A percentile compares a stretch with the other conserved stretches of the same genome.
phyloP scores from a whole-genome alignment of 2,113 vertebrate genomes.

The Oryzias javanicus region DNA sequence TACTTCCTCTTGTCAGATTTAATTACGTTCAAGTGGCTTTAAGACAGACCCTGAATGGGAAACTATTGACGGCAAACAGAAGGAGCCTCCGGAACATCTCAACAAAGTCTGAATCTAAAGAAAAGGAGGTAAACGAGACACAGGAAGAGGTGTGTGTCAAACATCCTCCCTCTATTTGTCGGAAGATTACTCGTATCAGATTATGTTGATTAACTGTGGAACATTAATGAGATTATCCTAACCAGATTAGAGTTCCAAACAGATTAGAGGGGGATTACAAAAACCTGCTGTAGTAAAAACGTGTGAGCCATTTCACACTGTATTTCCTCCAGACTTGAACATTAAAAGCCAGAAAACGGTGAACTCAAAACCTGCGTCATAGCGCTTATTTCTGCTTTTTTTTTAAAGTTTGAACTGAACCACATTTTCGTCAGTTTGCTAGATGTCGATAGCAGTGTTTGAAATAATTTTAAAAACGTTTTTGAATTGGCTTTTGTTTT shows the following conservation, averaged over 20 bases:
- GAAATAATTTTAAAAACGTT: too few species aligned
- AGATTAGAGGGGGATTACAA: constrained; percentile 50
- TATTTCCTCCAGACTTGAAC: background rate
- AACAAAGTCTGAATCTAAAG: constrained; percentile 13
- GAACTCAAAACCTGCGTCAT: background rate
- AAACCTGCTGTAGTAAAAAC: background rate
- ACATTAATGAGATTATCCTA: constrained; percentile 51
- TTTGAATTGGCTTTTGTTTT: too few species aligned
- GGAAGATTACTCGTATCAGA: constrained; percentile 45
- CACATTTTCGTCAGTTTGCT: too few species aligned
- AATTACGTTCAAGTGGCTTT: constrained; percentile 61
- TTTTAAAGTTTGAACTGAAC: too few species aligned
- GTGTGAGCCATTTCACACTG: background rate
- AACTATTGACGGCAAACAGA: constrained; percentile 46
- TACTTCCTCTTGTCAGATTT: constrained; percentile 62
- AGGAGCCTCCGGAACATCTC: constrained; percentile 6
- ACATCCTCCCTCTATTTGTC: constrained; percentile 52
- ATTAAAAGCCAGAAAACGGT: constrained; percentile 3
- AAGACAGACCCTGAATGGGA: constrained; percentile 52
- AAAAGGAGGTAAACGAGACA: background rate
- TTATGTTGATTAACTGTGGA: constrained; percentile 47
- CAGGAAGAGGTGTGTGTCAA: constrained; percentile 28
- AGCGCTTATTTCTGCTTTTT: too few species aligned
- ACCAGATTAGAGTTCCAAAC: constrained; percentile 60
- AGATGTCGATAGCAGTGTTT: too few species aligned